Evolutionary conservation across 2,113 vertebrate genomes (phyloP), one percentile per base, ranked within the genome.

Genomic region (Aix galericulata): DNA sequence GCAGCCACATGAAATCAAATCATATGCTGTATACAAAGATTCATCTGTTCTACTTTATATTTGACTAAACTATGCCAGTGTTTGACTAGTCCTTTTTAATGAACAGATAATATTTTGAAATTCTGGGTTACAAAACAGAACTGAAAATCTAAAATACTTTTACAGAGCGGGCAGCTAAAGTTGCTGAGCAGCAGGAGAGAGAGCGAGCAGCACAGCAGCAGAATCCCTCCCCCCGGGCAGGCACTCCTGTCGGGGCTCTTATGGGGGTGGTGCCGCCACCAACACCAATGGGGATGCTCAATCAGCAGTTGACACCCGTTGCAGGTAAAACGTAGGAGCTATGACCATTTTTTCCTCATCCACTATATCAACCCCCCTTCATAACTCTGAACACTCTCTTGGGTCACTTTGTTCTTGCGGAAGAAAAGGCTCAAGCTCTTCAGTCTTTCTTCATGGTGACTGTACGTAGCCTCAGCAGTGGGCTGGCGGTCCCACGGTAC

Each of bases 101-200:
- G 97, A 98, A 96, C 98, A 98, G 98, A 98, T 97, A 97, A 97
- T 98, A 97, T 98, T 97, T 98, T 98, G 97, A 97, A 98, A 98
- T 97, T 98, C 98, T 98, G 98, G 98, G 97, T 98, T 98, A 98
- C 92, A 97, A 98, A 98, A 97, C 97, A 98, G 97, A 98, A 98
- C 98, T 98, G 98, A 98, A 98, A 98, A 98, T 98, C 97, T 98
- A 97, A 98, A 98, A 98, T 98, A 82, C 98, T 98, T 97, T 98
- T 98, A 95, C 98, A 99, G 99, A 99, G 98, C 98, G 99, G 97
- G 99, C 99, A 98, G 99, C 99, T 96, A 99, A 99, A 98, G 99
- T 99, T 97, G 99, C 99, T 87, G 99, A 99, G 98, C 99, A 99
- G 98, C 99, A 99, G 98, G 99, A 99, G 98, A 98, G 99, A 94